Percentiles rank a stretch among this genome's conserved stretches.
Conservation (phyloP, 2,797 vertebrate genomes). For the Galaxias olidus region DNA sequence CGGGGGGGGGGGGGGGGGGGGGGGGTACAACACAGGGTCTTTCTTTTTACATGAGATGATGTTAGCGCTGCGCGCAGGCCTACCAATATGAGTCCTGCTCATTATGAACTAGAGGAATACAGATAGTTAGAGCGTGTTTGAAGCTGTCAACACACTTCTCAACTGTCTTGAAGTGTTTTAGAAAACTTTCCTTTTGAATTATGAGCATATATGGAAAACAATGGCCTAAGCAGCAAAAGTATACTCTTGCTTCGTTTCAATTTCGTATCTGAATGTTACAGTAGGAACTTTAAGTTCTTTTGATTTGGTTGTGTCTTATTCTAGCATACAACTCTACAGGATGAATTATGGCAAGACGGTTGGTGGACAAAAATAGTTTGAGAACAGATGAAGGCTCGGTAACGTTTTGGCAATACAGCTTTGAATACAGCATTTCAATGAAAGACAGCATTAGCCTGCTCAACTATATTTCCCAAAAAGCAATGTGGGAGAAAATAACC, state of each 20-base stretch:
- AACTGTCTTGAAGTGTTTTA: neutral
- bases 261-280: neutral
- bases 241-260: neutral
- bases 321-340: too few relatives aligned
- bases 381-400: slow-evolving; percentile 45
- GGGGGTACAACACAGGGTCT: slow-evolving; percentile 61
- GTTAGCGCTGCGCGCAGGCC: slow-evolving; percentile 36
- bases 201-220: slow-evolving; percentile 3
- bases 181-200: slow-evolving; percentile 25
- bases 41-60: slow-evolving; percentile 33
- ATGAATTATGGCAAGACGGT: neutral
- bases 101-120: slow-evolving; percentile 48
- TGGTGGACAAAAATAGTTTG: slow-evolving; percentile 12
- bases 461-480: slow-evolving; percentile 38
- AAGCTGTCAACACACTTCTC: slow-evolving; percentile 26
- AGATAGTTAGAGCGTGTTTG: slow-evolving; percentile 13
- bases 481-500: slow-evolving; percentile 40
- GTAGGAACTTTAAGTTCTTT: neutral
- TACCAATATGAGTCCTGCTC: slow-evolving; percentile 45
- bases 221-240: slow-evolving; percentile 4
- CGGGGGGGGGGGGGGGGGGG: slow-evolving; percentile 45
- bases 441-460: slow-evolving; percentile 35
- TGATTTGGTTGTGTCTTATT: too few relatives aligned
- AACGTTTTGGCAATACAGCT: slow-evolving; percentile 54
- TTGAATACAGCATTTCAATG: slow-evolving; percentile 49